Evolutionary conservation across 2,113 vertebrate genomes (phyloP).

Genomic region (Sebastes fasciatus): DNA sequence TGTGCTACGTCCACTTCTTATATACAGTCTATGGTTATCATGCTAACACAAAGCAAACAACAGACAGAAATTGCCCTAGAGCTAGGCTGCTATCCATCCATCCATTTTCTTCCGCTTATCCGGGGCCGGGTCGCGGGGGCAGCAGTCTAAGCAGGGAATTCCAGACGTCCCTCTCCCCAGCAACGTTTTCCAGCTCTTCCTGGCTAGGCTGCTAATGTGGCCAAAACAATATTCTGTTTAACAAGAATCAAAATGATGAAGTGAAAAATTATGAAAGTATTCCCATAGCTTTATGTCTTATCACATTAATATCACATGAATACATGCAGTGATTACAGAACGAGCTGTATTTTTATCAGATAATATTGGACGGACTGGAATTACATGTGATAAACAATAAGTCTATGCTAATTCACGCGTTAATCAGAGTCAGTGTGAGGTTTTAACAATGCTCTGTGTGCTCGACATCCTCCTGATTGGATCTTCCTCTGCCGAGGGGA

Average conservation of each 20-base stretch:
- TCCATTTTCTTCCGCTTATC: too few species aligned
- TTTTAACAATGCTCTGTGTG: constrained; percentile 22
- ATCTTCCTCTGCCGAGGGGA: constrained; percentile 30
- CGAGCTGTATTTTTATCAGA: not conserved
- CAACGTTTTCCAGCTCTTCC: too few species aligned
- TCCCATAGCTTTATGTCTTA: not conserved
- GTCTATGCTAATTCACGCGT: constrained; percentile 7
- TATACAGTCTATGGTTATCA: too few species aligned
- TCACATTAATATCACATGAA: not conserved
- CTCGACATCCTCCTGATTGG: constrained; percentile 21
- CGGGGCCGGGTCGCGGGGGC: too few species aligned
- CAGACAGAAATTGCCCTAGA: not conserved
- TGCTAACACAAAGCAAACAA: not conserved
- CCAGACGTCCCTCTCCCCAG: too few species aligned
- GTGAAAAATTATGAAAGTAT: not conserved
- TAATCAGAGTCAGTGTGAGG: constrained; percentile 26
- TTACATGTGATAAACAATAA: not conserved
- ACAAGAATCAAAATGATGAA: not conserved
- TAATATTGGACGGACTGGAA: not conserved
- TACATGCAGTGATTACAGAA: not conserved
- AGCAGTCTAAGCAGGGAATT: too few species aligned
- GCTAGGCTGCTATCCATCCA: not conserved
- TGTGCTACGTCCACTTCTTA: too few species aligned
- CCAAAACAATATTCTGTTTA: not conserved
- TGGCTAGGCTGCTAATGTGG: not conserved